These are phyloP conservation scores for Drosophila ezoana DNA, from an alignment of 2,888 invertebrate species.

Conservation along the genomic window DNA sequence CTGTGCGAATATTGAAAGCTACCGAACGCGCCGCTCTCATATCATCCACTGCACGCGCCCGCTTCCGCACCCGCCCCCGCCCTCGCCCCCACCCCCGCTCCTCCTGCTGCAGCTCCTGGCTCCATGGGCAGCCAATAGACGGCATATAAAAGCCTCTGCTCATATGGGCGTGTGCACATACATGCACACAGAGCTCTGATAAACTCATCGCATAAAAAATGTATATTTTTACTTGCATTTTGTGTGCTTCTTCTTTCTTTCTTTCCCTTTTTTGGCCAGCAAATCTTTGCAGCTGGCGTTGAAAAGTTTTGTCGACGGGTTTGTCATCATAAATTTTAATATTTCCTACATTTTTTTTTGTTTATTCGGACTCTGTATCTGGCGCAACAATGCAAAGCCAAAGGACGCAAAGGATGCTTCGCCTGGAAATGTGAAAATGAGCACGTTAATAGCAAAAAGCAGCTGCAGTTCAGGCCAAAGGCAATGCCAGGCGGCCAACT, in stretches of 20 bases:
- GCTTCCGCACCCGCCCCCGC: neutral
- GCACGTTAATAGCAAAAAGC: slow-evolving; percentile 51
- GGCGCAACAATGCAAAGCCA: slow-evolving; percentile 3
- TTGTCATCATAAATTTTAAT: slow-evolving; percentile 79
- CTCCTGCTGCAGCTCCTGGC: neutral
- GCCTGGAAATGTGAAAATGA: slow-evolving; percentile 49
- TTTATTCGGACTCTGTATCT: slow-evolving; percentile 20
- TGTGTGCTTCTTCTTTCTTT: slow-evolving; percentile 38
- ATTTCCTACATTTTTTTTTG: slow-evolving; percentile 27
- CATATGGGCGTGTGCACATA: slow-evolving; percentile 25
- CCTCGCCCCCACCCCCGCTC: neutral
- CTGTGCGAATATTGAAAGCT: slow-evolving; percentile 73
- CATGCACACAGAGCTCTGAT: slow-evolving; percentile 25
- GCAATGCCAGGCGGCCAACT: neutral
- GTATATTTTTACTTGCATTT: slow-evolving; percentile 62
- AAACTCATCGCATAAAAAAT: slow-evolving; percentile 66
- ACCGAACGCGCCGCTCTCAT: slow-evolving; percentile 31
- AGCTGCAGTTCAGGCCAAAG: slow-evolving; percentile 15
- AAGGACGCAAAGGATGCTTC: neutral
- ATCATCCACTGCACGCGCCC: neutral
- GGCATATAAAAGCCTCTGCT: slow-evolving; percentile 7
- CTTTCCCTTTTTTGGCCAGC: slow-evolving; percentile 33
- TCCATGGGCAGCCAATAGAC: slow-evolving; percentile 10
- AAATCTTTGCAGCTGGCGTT: slow-evolving; percentile 77
- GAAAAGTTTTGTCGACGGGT: slow-evolving; percentile 69